A percentile compares a stretch with the other conserved stretches of the same genome.
These are phyloP conservation scores for Leptonema lineaticorne DNA, from an alignment of 1,140 invertebrate species.

Conservation along the genomic window DNA sequence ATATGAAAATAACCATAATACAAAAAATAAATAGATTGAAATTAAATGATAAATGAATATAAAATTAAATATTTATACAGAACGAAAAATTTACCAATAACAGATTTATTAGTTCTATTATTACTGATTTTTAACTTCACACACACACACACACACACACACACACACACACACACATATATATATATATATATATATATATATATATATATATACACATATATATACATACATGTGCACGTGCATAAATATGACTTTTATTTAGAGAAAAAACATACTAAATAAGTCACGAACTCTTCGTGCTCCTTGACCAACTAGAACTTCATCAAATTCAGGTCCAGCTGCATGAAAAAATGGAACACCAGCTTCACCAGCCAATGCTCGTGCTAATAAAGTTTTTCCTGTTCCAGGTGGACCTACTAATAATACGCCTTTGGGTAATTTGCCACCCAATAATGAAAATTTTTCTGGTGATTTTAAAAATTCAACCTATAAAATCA, in stretches of 20 bases:
- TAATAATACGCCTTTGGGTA: slow-evolving; percentile 93
- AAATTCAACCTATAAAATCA: slow-evolving; percentile 75
- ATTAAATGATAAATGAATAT: no score
- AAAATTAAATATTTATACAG: no score
- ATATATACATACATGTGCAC: no score
- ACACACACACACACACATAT: no score
- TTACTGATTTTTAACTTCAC: no score
- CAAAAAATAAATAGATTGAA: no score
- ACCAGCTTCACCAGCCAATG: slow-evolving; percentile 97
- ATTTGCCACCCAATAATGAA: slow-evolving; percentile 89
- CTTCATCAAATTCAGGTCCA: slow-evolving; percentile 98
- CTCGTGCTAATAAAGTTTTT: slow-evolving; percentile 93
- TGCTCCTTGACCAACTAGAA: slow-evolving; percentile 97
- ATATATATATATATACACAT: not conserved
- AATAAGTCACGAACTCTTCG: slow-evolving; percentile 93
- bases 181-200: not conserved
- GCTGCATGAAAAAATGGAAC: slow-evolving; percentile 99
- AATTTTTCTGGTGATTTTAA: slow-evolving; percentile 95
- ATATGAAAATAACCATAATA: no score
- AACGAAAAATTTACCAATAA: no score
- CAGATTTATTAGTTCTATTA: no score
- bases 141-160: no score
- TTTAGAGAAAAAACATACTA: no score
- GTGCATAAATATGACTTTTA: no score
- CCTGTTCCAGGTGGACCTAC: slow-evolving; percentile 95